These are phyloP conservation scores for Todiramphus saurophagus DNA, from an alignment of 2,113 vertebrate genomes.

Conservation along the genomic window DNA sequence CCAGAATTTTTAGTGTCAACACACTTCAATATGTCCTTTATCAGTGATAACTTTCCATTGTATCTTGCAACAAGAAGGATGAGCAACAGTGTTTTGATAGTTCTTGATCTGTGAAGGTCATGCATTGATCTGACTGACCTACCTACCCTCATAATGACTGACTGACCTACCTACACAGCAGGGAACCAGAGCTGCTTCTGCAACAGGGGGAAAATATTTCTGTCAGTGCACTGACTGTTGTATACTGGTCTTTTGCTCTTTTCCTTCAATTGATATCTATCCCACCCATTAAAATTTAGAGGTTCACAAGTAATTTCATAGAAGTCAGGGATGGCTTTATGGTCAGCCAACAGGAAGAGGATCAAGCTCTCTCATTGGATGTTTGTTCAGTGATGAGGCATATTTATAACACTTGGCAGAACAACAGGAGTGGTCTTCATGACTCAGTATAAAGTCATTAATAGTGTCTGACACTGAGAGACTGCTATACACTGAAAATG, in stretches of 20 bases:
- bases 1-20: not conserved
- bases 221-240: not conserved
- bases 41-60: not conserved
- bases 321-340: not conserved
- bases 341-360: not conserved
- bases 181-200: not conserved
- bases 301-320: not conserved
- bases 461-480: not conserved
- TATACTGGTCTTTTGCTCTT: not conserved
- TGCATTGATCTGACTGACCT: not conserved
- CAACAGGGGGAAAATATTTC: not conserved
- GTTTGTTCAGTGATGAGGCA: not conserved
- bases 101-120: not conserved
- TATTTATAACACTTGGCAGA: not conserved
- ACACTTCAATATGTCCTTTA: not conserved
- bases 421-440: not conserved
- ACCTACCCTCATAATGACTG: not conserved
- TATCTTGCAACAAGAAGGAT: not conserved
- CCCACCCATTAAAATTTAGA: not conserved
- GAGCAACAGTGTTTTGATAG: not conserved
- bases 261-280: not conserved
- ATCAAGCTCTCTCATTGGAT: not conserved
- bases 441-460: not conserved
- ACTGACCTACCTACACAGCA: not conserved
- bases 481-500: not conserved